Evolutionary conservation across 2,888 invertebrate species (phyloP).

Genomic region (Stenolophus ochropezus): DNA sequence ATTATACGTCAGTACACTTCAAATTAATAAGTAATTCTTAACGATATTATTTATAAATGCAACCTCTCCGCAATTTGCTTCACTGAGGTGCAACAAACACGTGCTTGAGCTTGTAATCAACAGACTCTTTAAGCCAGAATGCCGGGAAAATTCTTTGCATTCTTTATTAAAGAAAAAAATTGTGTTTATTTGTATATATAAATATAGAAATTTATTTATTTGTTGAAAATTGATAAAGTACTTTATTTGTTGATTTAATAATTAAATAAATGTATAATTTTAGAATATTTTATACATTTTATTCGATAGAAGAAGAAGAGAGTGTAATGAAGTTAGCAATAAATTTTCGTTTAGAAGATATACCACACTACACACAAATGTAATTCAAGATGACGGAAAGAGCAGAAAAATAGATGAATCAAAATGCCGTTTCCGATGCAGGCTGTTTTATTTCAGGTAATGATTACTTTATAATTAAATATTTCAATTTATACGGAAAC

Average conservation of each 20-base stretch:
- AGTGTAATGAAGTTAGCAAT: constrained; percentile 43
- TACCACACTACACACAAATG: constrained; percentile 42
- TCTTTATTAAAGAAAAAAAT: no score
- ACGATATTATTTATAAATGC: constrained; percentile 60
- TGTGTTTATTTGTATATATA: no score
- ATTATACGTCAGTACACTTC: background rate
- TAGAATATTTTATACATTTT: no score
- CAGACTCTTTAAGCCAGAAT: no score
- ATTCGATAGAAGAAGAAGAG: constrained; percentile 27
- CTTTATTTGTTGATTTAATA: no score
- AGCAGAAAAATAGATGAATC: constrained; percentile 55
- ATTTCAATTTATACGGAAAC: background rate
- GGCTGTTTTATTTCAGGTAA: constrained; percentile 64
- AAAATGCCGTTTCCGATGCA: constrained; percentile 65
- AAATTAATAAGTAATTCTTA: constrained; percentile 9
- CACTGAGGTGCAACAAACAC: constrained; percentile 72
- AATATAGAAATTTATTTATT: no score
- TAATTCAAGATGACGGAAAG: constrained; percentile 55
- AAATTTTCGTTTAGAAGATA: constrained; percentile 32
- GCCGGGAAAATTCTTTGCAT: constrained; percentile 4
- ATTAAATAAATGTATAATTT: no score
- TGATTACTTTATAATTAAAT: constrained; percentile 26
- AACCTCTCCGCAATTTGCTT: constrained; percentile 75
- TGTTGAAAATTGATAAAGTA: no score
- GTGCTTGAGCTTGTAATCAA: constrained; percentile 48